Conservation (phyloP, 2,888 invertebrate genomes). For the Aspidiotus rigidus region DNA sequence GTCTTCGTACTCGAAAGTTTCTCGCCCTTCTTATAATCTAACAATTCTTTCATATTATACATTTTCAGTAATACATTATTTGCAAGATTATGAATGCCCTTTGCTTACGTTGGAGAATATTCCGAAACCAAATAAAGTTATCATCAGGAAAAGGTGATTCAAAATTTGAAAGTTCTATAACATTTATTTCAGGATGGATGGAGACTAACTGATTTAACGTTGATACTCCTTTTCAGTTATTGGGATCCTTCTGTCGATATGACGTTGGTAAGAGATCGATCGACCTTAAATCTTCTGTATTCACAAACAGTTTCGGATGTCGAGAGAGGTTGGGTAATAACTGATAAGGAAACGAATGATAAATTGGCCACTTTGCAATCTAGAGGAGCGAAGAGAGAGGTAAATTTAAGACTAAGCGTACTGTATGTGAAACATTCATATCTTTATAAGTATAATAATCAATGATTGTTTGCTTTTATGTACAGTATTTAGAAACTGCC, state of each 20-base stretch:
- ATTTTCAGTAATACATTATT: conserved; percentile 63
- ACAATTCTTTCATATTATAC: background rate
- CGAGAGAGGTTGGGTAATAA: conserved; percentile 74
- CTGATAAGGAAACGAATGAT: conserved; percentile 57
- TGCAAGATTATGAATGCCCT: conserved; percentile 96
- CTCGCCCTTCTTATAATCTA: conserved; percentile 4
- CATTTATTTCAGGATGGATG: background rate
- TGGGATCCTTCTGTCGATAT: conserved; percentile 81
- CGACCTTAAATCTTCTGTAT: conserved; percentile 76
- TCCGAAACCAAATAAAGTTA: conserved; percentile 63
- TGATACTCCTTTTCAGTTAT: conserved; percentile 51
- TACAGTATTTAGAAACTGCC: conserved; percentile 74
- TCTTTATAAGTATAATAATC: background rate
- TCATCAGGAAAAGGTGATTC: conserved; percentile 71
- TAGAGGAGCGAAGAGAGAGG: conserved; percentile 72
- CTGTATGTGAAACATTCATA: background rate
- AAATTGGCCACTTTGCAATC: conserved; percentile 63
- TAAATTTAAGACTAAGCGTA: conserved; percentile 41
- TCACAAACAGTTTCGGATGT: conserved; percentile 79
- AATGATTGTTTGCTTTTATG: conserved; percentile 37
- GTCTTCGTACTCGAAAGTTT: background rate
- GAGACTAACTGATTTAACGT: background rate
- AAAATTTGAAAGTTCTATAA: conserved; percentile 5
- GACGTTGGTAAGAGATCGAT: conserved; percentile 68
- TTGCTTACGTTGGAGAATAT: conserved; percentile 80